Evolutionary conservation across 2,888 invertebrate genomes (phyloP).

Genomic region (Acanthosepion esculentum): DNA sequence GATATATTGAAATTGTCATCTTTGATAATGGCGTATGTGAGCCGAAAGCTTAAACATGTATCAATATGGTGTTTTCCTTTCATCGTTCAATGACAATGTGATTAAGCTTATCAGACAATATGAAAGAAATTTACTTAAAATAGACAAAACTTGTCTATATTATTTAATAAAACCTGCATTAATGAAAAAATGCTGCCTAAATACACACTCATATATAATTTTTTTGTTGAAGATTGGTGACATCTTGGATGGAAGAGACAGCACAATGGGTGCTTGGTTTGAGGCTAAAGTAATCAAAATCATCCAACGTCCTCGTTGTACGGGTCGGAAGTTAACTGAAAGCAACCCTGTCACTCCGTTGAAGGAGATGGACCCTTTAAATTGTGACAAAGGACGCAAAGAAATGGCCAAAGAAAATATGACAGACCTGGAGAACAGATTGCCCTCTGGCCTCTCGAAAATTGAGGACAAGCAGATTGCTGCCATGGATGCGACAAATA

Average conservation of each 20-base stretch:
- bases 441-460: not conserved
- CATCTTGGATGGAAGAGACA: slow-evolving; percentile 81
- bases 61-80: no score
- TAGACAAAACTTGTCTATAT: no score
- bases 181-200: no score
- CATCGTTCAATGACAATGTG: no score
- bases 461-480: not conserved
- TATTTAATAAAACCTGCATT: no score
- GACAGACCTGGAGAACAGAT: not conserved
- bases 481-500: not conserved
- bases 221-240: slow-evolving; percentile 78
- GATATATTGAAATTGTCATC: no score
- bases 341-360: not conserved
- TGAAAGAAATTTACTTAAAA: no score
- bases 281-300: slow-evolving; percentile 79
- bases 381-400: not conserved
- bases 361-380: slow-evolving; percentile 16
- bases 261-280: slow-evolving; percentile 83
- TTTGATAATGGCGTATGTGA: no score
- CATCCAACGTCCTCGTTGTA: slow-evolving; percentile 48
- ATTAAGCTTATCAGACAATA: no score
- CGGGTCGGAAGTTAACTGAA: not conserved
- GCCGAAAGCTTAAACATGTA: no score
- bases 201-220: no score
- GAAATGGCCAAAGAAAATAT: not conserved